Conservation (phyloP, 2,888 invertebrate genomes). For the Eilema griseolum region DNA sequence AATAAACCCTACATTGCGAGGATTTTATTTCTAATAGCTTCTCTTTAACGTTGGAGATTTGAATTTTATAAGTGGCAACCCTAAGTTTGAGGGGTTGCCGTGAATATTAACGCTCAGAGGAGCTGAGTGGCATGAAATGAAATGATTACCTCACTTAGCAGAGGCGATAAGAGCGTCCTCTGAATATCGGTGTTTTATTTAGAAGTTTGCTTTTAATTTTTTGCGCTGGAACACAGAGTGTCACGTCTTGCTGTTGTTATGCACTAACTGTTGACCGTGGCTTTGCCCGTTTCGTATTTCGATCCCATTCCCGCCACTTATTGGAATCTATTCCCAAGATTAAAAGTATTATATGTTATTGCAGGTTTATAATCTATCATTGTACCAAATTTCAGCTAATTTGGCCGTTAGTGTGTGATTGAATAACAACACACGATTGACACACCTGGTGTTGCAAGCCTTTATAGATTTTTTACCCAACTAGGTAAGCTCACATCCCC, state of each 20-base stretch:
- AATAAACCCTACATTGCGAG: conserved; percentile 2
- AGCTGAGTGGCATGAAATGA: conserved; percentile 57
- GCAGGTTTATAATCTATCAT: too few relatives aligned
- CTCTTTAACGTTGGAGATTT: not conserved
- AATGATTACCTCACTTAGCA: conserved; percentile 64
- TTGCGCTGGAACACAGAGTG: conserved; percentile 5
- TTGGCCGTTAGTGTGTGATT: too few relatives aligned
- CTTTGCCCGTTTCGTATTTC: too few relatives aligned
- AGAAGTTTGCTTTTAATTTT: conserved; percentile 29
- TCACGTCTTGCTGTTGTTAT: not conserved
- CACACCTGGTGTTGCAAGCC: not conserved
- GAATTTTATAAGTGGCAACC: conserved; percentile 26
- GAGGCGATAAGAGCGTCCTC: conserved; percentile 57
- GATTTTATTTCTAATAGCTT: not conserved
- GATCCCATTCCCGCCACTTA: too few relatives aligned
- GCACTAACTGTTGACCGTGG: not conserved
- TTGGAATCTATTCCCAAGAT: too few relatives aligned
- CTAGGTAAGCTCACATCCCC: not conserved
- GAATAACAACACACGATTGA: too few relatives aligned
- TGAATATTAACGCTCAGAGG: conserved; percentile 59
- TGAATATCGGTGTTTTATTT: conserved; percentile 46
- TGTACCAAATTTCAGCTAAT: too few relatives aligned
- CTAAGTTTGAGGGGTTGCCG: conserved; percentile 50
- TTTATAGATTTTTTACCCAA: not conserved
- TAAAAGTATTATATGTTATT: too few relatives aligned